phyloP scores from a whole-genome alignment of 2,113 vertebrate genomes.

The Antechinus flavipes region DNA sequence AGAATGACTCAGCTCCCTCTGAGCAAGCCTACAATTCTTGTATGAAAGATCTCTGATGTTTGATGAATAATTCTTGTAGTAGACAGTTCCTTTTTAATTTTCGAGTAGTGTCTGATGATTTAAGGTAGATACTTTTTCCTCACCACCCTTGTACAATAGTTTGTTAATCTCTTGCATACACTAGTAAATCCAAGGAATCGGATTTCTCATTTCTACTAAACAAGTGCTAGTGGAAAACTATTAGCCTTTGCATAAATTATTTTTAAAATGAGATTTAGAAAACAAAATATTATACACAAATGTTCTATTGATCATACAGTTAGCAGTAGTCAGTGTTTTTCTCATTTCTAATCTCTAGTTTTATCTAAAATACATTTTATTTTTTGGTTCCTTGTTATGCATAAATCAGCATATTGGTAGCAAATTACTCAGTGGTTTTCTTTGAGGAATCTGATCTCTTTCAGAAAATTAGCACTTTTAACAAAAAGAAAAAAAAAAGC shows the following conservation, averaged over 20 bases:
- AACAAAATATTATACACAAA: conserved; percentile 48
- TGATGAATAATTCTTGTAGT: conserved; percentile 80
- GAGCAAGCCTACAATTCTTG: conserved; percentile 54
- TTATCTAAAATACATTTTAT: conserved; percentile 34
- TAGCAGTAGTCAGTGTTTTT: conserved; percentile 60
- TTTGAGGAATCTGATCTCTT: conserved; percentile 83
- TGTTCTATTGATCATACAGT: conserved; percentile 55
- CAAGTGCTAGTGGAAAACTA: conserved; percentile 62
- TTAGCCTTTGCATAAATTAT: conserved; percentile 57
- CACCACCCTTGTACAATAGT: neutral
- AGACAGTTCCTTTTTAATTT: conserved; percentile 73
- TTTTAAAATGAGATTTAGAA: conserved; percentile 65
- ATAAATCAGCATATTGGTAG: conserved; percentile 79
- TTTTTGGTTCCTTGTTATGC: conserved; percentile 50
- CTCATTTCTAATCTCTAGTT: conserved; percentile 67
- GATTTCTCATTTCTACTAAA: conserved; percentile 62
- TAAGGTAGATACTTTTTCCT: conserved; percentile 71
- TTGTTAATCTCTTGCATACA: conserved; percentile 28
- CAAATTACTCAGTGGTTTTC: conserved; percentile 81
- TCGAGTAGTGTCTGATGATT: conserved; percentile 70
- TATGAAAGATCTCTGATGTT: conserved; percentile 71
- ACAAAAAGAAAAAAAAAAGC: conserved; percentile 67
- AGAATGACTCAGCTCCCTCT: conserved; percentile 76
- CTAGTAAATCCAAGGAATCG: conserved; percentile 52
- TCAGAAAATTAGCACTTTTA: conserved; percentile 87